Percentiles rank a stretch among this genome's conserved stretches.
These are phyloP conservation scores for Henricia sp. DNA, from an alignment of 53 echinoderm and acorn worm species.

Conservation along the genomic window DNA sequence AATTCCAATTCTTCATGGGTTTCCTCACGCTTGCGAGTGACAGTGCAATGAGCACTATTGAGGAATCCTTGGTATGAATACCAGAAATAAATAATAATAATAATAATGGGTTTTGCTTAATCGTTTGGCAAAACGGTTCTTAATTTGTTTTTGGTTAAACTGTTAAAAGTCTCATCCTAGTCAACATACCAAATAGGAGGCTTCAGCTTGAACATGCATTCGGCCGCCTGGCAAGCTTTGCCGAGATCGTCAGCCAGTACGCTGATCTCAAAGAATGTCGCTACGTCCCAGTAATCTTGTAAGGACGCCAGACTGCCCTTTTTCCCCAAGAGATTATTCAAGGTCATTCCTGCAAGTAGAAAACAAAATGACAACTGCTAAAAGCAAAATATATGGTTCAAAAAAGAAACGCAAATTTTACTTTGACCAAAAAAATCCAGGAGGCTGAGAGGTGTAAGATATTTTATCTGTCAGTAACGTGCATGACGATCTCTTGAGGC, in stretches of 20 bases:
- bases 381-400: neutral
- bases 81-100: too few relatives aligned
- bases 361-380: neutral
- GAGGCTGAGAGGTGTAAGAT: too few relatives aligned
- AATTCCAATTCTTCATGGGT: too few relatives aligned
- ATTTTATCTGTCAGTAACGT: too few relatives aligned
- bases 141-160: neutral
- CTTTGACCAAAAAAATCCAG: too few relatives aligned
- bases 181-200: slow-evolving; percentile 83
- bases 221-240: slow-evolving; percentile 94
- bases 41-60: too few relatives aligned
- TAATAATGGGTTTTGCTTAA: neutral
- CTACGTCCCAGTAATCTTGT: slow-evolving; percentile 98
- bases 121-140: neutral
- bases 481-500: too few relatives aligned
- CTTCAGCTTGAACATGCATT: slow-evolving; percentile 99
- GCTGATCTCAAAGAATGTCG: slow-evolving; percentile 99
- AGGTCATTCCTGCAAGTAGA: slow-evolving; percentile 79
- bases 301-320: slow-evolving; percentile 88
- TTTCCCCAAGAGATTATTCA: slow-evolving; percentile 96
- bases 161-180: neutral
- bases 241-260: slow-evolving; percentile 88
- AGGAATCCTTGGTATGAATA: too few relatives aligned
- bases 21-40: too few relatives aligned
- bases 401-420: too few relatives aligned